Evolutionary conservation across 2,888 invertebrate genomes (phyloP).

Genomic region (Apamea epomidion): DNA sequence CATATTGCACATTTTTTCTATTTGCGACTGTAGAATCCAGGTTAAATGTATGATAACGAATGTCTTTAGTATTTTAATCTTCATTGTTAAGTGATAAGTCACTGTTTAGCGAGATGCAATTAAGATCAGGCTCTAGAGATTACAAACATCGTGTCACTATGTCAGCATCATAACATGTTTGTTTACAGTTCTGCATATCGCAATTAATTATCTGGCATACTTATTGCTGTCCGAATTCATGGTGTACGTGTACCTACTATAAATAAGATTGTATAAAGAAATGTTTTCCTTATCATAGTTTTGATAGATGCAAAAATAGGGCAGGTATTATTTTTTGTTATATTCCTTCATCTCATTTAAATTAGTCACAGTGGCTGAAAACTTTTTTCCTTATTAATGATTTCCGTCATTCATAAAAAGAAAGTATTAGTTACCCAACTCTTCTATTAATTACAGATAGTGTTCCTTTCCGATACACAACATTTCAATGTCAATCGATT

Average conservation of each 20-base stretch:
- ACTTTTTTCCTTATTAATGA: background rate
- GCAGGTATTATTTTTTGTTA: background rate
- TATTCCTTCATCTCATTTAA: background rate
- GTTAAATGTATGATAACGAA: constrained; percentile 20
- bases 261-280: background rate
- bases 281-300: background rate
- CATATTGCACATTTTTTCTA: constrained; percentile 9
- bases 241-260: background rate
- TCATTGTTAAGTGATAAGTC: background rate
- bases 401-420: background rate
- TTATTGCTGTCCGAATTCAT: background rate
- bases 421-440: background rate
- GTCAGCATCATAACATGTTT: background rate
- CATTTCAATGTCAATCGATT: background rate
- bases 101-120: constrained; percentile 20
- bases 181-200: background rate
- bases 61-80: constrained; percentile 25
- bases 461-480: background rate
- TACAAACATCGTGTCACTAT: constrained; percentile 10
- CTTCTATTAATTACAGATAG: background rate
- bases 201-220: background rate
- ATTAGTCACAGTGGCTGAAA: background rate
- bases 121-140: constrained; percentile 25
- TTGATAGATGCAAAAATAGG: background rate
- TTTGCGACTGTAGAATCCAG: background rate